Evolutionary conservation across 2,888 invertebrate genomes (phyloP).

Genomic region (Trichacis sp.): DNA sequence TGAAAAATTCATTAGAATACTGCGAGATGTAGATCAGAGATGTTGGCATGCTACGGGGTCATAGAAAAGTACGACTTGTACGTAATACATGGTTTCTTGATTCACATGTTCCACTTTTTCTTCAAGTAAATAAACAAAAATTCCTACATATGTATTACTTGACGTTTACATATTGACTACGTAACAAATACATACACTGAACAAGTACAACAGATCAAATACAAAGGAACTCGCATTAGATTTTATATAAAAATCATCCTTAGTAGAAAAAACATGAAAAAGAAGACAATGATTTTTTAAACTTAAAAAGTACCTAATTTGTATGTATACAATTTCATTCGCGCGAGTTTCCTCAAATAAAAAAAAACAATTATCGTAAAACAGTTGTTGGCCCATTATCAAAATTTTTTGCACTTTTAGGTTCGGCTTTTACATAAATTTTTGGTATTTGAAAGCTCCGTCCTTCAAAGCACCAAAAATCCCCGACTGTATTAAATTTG

Average conservation of each 20-base stretch:
- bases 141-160: slow-evolving; percentile 2
- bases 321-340: too few species aligned
- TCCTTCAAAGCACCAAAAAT: not conserved
- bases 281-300: too few species aligned
- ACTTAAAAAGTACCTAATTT: too few species aligned
- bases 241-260: not conserved
- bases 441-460: not conserved
- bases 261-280: too few species aligned
- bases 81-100: not conserved
- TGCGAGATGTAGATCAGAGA: slow-evolving; percentile 14
- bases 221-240: slow-evolving; percentile 9
- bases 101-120: slow-evolving; percentile 1
- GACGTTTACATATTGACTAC: slow-evolving; percentile 8
- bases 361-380: not conserved
- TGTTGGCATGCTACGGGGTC: not conserved
- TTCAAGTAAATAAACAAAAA: slow-evolving; percentile 4
- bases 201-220: slow-evolving; percentile 9
- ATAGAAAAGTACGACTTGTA: not conserved
- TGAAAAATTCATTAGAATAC: slow-evolving; percentile 15
- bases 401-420: not conserved
- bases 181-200: slow-evolving; percentile 10
- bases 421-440: not conserved
- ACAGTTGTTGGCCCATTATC: not conserved
- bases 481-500: too few species aligned
- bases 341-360: not conserved